Base-by-base conservation (phyloP, 2,113 vertebrate genomes). In the Erinaceus europaeus region DNA sequence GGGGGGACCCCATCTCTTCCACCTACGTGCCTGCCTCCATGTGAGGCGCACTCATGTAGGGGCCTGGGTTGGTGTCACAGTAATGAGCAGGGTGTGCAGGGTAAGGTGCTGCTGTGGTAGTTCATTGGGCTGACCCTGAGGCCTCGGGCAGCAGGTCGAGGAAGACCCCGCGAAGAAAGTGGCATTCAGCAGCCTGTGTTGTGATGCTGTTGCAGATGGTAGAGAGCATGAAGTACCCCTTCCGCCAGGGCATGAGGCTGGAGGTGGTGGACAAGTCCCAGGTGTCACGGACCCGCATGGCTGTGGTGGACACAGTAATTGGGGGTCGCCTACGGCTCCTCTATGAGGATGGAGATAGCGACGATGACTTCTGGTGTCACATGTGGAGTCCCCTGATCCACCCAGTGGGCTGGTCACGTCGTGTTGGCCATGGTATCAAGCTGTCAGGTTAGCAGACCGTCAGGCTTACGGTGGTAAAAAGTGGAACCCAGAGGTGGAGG, bases 331-430 rank as follows among this genome's bases (percentile, higher is more conserved):
- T 99, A 48, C 97, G 97, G 72, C 98, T 99, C 52, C 96, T 99
- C 61, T 99, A 99, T 17, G 97, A 97, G 32, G 98, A 99, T 0
- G 98, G 97, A 0, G 98, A 98, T 71, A 96, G 95, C 0, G 98
- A 97, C 0, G 97, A 97, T 0, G 98, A 98, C 55, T 99, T 99
- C 94, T 99, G 99, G 99, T 99, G 99, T 94, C 99, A 99, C 95
- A 98, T 98, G 97, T 98, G 97, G 97, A 99, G 99, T 92, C 98
- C 99, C 0, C 96, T 99, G 68, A 96, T 99, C 85, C 99, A 99
- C 90, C 98, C 98, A 0, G 96, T 99, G 34, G 98, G 98, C 82
- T 99, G 99, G 99, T 99, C 99, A 36, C 96, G 91, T 40, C 97
- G 96, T 52, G 98, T 99, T 27, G 99, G 99, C 42, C 99, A 99